Percentiles rank a stretch among this genome's conserved stretches.
Conservation (phyloP, 2,888 invertebrate genomes). For the Cryptus viduatorius region DNA sequence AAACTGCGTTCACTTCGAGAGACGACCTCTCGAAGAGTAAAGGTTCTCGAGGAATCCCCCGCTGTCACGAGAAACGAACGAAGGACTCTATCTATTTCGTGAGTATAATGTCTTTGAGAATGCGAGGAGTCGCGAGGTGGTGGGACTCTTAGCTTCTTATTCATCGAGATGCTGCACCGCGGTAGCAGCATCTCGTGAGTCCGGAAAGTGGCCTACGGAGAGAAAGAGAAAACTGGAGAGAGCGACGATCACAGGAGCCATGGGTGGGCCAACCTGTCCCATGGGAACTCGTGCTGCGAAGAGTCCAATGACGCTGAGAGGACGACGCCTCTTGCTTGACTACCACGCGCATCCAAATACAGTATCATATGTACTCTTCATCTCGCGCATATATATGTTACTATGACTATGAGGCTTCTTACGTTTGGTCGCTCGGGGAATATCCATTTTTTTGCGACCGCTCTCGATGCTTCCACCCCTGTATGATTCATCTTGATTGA, state of each 20-base stretch:
- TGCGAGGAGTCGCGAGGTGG: conserved; percentile 51
- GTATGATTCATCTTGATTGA: conserved; percentile 57
- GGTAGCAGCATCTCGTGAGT: conserved; percentile 25
- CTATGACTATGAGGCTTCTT: conserved; percentile 34
- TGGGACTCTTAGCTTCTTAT: conserved; percentile 29
- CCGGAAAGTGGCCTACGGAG: conserved; percentile 45
- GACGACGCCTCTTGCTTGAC: conserved; percentile 29
- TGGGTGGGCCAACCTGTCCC: conserved; percentile 84
- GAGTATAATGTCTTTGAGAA: conserved; percentile 67
- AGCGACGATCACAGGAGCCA: conserved; percentile 76
- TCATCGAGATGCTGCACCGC: conserved; percentile 16
- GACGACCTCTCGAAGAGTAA: conserved; percentile 41
- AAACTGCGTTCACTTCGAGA: not conserved
- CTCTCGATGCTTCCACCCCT: conserved; percentile 53
- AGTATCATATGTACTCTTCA: conserved; percentile 31
- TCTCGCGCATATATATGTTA: no score
- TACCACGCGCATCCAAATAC: conserved; percentile 38
- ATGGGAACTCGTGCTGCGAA: conserved; percentile 71
- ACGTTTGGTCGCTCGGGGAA: conserved; percentile 42
- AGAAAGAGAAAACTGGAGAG: conserved; percentile 43
- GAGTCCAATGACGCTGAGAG: conserved; percentile 11
- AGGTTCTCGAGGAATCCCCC: conserved; percentile 73
- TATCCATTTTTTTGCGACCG: conserved; percentile 64
- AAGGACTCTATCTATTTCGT: conserved; percentile 82
- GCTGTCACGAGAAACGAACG: conserved; percentile 80